Conservation (phyloP, 1,140 invertebrate species). For the Oryctes rhinoceros region DNA sequence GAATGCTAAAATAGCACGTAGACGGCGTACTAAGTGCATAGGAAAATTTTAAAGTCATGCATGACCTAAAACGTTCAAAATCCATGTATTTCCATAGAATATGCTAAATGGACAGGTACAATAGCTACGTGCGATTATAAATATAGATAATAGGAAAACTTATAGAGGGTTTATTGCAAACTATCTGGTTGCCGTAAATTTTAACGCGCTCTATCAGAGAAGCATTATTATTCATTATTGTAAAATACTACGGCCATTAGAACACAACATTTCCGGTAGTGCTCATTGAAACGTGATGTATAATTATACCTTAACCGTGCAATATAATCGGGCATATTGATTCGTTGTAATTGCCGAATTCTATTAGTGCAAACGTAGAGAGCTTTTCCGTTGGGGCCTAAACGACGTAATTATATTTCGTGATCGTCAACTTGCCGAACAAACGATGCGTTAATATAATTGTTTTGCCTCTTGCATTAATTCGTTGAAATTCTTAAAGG, state of each 20-base stretch:
- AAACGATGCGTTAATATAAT: slow-evolving; percentile 25
- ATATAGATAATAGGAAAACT: neutral
- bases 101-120: neutral
- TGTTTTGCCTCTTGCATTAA: slow-evolving; percentile 26
- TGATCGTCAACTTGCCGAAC: neutral
- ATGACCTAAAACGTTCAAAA: neutral
- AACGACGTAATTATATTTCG: neutral
- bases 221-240: slow-evolving; percentile 17
- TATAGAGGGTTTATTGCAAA: neutral
- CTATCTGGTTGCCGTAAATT: slow-evolving; percentile 3
- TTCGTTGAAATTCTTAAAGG: slow-evolving; percentile 44
- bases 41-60: neutral
- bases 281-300: neutral
- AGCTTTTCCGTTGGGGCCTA: neutral
- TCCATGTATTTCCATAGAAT: neutral
- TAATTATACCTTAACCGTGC: slow-evolving; percentile 11
- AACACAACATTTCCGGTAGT: neutral
- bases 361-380: neutral
- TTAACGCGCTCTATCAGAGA: neutral
- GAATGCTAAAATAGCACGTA: too few relatives aligned
- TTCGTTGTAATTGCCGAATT: neutral
- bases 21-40: neutral
- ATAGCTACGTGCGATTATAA: neutral
- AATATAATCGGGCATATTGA: slow-evolving; percentile 25
- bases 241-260: slow-evolving; percentile 9